Evolutionary conservation across 92 coral and sea anemone genomes (phyloP).

Genomic region (Muricea muricata): DNA sequence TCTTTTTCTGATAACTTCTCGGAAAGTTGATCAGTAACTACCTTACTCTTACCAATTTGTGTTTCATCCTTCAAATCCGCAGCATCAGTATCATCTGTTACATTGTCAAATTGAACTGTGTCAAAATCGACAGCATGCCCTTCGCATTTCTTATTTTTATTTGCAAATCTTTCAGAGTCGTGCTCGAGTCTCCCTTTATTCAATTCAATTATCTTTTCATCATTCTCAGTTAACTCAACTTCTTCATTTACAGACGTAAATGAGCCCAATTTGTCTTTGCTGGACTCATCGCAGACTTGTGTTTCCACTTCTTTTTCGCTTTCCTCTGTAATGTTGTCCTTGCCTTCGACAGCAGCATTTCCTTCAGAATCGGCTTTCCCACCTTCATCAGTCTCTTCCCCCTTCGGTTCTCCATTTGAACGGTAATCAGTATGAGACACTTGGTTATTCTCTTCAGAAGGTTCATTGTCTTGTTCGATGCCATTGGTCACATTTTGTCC

Average conservation of each 20-base stretch:
- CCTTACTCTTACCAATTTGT: conserved; percentile 39
- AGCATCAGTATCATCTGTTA: conserved; percentile 3
- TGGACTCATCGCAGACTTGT: not conserved
- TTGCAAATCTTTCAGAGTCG: conserved; percentile 61
- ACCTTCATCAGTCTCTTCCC: not conserved
- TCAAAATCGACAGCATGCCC: not conserved
- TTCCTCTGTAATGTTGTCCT: not conserved
- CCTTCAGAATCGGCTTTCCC: not conserved
- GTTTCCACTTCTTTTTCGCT: not conserved
- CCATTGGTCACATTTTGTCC: conserved; percentile 60
- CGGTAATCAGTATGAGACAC: conserved; percentile 37
- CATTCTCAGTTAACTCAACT: not conserved
- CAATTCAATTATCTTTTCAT: not conserved
- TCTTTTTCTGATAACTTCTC: conserved; percentile 32
- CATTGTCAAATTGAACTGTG: not conserved
- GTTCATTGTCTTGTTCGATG: not conserved
- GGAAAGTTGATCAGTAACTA: conserved; percentile 18
- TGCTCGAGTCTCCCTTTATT: not conserved
- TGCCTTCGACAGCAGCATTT: not conserved
- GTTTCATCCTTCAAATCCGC: conserved; percentile 10
- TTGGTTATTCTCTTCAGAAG: conserved; percentile 67
- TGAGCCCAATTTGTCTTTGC: not conserved
- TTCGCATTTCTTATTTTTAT: not conserved
- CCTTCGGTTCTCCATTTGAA: not conserved
- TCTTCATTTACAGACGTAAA: not conserved